phyloP scores from a whole-genome alignment of 1,140 invertebrate genomes.

The Aphelenchoides besseyi region DNA sequence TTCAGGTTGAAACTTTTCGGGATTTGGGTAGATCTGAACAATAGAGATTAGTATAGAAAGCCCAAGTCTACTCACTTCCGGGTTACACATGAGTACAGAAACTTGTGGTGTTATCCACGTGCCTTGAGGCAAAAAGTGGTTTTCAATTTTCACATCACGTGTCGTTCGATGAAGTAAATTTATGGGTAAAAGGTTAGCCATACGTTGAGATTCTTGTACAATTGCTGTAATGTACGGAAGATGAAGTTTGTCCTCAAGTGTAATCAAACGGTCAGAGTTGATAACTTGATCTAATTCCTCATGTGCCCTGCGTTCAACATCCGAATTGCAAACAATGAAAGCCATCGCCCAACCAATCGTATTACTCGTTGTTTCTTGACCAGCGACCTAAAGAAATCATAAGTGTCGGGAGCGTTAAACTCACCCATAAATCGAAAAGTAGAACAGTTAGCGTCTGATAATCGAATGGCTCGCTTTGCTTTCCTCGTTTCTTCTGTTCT shows the following conservation, averaged over 20 bases:
- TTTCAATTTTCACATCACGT: constrained; percentile 20
- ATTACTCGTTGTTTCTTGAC: constrained; percentile 21
- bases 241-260: neutral
- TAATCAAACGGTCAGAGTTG: neutral
- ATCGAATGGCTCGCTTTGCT: neutral
- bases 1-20: constrained; percentile 29
- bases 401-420: too few species aligned
- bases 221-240: constrained; percentile 4
- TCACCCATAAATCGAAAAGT: constrained; percentile 5
- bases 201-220: constrained; percentile 14
- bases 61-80: neutral
- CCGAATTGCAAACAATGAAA: constrained; percentile 9
- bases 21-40: constrained; percentile 25
- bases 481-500: neutral
- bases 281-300: constrained; percentile 22
- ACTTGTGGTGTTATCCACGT: constrained; percentile 16
- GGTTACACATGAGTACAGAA: neutral
- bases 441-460: neutral
- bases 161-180: constrained; percentile 18
- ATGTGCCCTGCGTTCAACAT: constrained; percentile 15
- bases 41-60: neutral
- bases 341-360: constrained; percentile 3
- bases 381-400: too few species aligned
- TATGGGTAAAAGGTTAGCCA: constrained; percentile 19
- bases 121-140: neutral